Conservation (phyloP, 2,797 vertebrate species). For the Enteromius treurensis region DNA sequence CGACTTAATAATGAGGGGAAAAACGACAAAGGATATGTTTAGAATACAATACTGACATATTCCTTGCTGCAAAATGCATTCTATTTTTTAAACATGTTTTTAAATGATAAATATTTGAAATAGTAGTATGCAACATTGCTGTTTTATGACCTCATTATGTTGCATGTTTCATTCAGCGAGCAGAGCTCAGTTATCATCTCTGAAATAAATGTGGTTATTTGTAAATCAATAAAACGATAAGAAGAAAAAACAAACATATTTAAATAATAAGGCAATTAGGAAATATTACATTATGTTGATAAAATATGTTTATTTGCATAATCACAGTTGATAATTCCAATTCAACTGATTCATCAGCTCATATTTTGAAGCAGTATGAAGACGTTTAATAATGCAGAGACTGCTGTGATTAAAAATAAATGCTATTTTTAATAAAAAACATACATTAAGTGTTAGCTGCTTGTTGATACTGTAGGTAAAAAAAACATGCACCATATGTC, state of each 20-base stretch:
- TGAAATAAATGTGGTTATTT: background rate
- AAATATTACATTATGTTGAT: background rate
- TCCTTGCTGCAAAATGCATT: no score
- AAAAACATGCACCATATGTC: no score
- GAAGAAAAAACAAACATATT: background rate
- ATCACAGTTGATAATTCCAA: background rate
- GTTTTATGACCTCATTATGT: background rate
- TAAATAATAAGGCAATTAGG: background rate
- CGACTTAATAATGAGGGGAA: slow-evolving; percentile 10
- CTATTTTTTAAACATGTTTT: background rate
- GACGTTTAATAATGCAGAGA: background rate
- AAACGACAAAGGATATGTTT: slow-evolving; percentile 16
- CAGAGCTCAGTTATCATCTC: background rate
- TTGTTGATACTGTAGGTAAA: background rate
- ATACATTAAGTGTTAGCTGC: background rate
- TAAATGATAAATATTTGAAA: background rate
- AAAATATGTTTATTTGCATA: background rate
- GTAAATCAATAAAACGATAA: background rate
- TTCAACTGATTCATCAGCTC: background rate
- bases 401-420: background rate
- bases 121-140: background rate
- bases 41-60: slow-evolving; percentile 3
- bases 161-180: background rate
- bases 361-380: background rate
- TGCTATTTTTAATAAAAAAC: background rate